Conservation (phyloP, 2,888 invertebrate genomes). For the Trimorus sp. region DNA sequence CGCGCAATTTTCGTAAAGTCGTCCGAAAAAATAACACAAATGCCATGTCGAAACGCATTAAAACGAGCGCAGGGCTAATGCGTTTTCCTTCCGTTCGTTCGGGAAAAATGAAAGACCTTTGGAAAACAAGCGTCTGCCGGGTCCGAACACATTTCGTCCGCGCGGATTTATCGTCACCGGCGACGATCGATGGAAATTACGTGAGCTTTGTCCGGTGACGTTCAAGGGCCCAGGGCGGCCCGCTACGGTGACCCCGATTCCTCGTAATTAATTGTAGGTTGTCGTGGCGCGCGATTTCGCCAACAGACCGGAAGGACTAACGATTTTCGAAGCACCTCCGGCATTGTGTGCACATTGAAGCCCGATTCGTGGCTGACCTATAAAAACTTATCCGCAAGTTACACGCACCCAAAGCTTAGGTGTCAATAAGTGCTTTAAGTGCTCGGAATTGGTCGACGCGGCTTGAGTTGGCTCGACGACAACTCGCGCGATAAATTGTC, state of each 20-base stretch:
- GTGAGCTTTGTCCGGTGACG: conserved; percentile 63
- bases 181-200: conserved; percentile 52
- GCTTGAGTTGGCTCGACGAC: background rate
- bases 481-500: too few species aligned
- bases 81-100: too few species aligned
- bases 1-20: too few species aligned
- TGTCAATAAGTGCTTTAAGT: conserved; percentile 47
- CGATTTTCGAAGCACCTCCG: conserved; percentile 79
- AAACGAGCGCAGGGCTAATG: too few species aligned
- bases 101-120: too few species aligned
- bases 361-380: conserved; percentile 76
- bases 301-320: conserved; percentile 71
- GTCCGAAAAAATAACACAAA: too few species aligned
- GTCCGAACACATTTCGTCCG: too few species aligned
- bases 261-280: conserved; percentile 64
- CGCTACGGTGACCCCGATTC: conserved; percentile 69
- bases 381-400: conserved; percentile 65
- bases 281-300: conserved; percentile 59
- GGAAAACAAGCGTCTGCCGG: too few species aligned
- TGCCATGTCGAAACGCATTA: too few species aligned
- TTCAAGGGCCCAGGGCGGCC: conserved; percentile 68
- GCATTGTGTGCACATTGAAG: conserved; percentile 74
- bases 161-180: conserved; percentile 17
- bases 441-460: conserved; percentile 16
- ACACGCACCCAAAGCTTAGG: conserved; percentile 37